Conservation (phyloP, 2,113 vertebrate species). For the Plestiodon gilberti region DNA sequence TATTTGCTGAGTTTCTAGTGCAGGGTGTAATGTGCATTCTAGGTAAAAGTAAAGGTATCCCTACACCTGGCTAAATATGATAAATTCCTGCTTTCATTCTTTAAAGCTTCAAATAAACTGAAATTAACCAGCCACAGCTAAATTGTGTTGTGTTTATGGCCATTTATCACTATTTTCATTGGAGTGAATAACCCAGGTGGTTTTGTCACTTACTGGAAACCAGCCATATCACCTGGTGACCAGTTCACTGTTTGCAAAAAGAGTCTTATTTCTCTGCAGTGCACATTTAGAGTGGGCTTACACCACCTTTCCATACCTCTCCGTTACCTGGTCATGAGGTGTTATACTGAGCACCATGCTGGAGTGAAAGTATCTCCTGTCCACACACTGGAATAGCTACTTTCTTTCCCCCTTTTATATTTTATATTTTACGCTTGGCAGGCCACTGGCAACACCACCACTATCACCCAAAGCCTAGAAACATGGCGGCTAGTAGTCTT, state of each 20-base stretch:
- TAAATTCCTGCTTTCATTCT: background rate
- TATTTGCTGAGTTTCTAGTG: background rate
- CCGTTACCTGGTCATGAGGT: background rate
- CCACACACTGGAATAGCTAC: background rate
- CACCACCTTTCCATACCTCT: background rate
- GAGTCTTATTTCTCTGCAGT: fast-evolving
- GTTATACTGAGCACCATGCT: background rate
- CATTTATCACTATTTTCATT: background rate
- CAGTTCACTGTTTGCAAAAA: background rate
- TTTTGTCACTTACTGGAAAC: background rate
- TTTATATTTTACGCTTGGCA: background rate
- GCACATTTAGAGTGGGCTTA: background rate
- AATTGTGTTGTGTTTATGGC: background rate
- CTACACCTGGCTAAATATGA: conserved; percentile 11
- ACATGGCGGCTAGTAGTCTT: background rate
- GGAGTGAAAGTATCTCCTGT: background rate
- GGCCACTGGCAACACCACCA: background rate
- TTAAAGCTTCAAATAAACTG: background rate
- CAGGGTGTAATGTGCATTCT: conserved; percentile 18
- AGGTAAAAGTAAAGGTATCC: too few species aligned
- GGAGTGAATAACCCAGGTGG: background rate
- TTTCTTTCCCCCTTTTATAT: background rate
- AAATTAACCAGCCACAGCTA: background rate
- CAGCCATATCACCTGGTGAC: background rate
- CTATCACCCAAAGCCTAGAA: too few species aligned